These are phyloP conservation scores for Gambelia wislizenii DNA, from an alignment of 2,797 vertebrate genomes.

Conservation along the genomic window DNA sequence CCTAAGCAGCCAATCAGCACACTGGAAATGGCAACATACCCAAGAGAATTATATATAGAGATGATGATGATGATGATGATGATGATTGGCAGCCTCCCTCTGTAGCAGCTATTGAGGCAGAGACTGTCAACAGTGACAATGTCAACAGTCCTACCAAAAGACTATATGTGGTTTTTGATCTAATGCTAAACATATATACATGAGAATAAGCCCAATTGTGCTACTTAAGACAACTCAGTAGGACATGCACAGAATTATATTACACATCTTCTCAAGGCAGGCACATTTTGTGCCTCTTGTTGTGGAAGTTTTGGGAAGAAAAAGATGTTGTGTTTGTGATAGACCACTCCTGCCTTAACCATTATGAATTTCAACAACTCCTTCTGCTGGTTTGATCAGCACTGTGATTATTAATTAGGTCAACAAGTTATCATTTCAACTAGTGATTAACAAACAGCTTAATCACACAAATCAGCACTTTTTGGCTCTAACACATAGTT, in stretches of 20 bases:
- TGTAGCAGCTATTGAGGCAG: no score
- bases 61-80: no score
- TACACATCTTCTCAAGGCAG: neutral
- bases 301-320: neutral
- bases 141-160: neutral
- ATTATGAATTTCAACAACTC: neutral
- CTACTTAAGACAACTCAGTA: neutral
- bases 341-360: no score
- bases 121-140: no score
- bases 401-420: neutral
- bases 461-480: conserved; percentile 42
- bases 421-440: neutral
- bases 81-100: no score
- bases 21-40: no score
- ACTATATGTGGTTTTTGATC: neutral
- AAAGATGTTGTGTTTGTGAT: neutral
- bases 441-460: conserved; percentile 5
- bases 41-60: no score
- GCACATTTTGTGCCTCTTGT: neutral
- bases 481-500: conserved; percentile 53
- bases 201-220: neutral
- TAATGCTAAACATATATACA: neutral
- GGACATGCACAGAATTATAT: neutral
- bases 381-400: neutral
- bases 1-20: no score